Conservation (phyloP, 2,113 vertebrate genomes). For the Malurus cyaneus region DNA sequence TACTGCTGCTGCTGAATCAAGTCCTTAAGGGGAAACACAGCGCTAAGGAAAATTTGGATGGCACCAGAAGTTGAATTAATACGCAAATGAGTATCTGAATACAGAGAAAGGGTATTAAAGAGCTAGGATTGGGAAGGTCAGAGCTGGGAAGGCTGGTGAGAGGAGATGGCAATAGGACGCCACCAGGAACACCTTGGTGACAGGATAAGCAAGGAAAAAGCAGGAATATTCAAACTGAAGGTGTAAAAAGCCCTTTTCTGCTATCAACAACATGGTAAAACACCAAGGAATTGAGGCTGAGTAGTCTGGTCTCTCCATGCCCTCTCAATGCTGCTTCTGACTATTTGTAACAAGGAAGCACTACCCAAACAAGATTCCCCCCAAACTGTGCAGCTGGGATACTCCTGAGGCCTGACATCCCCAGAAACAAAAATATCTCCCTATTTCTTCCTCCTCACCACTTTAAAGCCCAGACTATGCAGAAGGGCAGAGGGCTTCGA, state of each 20-base stretch:
- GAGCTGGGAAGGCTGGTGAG: neutral
- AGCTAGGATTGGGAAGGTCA: neutral
- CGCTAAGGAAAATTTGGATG: neutral
- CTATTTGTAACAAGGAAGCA: neutral
- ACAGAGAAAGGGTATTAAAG: neutral
- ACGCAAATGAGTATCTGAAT: neutral
- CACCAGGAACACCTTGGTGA: rapidly evolving
- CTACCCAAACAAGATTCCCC: neutral
- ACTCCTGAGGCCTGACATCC: neutral
- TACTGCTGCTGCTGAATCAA: neutral
- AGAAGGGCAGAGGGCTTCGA: conserved; percentile 54
- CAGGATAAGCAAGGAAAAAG: neutral
- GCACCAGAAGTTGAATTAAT: neutral
- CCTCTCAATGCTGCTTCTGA: neutral
- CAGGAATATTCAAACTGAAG: neutral
- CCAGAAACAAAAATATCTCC: neutral
- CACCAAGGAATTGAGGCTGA: neutral
- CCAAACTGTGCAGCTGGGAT: neutral
- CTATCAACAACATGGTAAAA: neutral
- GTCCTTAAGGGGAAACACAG: neutral
- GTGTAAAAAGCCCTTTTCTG: neutral
- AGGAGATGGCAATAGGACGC: neutral
- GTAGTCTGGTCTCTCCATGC: neutral
- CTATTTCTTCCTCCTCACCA: conserved; percentile 1
- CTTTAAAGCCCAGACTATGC: neutral